Conservation (phyloP, 1,140 invertebrate species). For the Piezodorus guildinii region DNA sequence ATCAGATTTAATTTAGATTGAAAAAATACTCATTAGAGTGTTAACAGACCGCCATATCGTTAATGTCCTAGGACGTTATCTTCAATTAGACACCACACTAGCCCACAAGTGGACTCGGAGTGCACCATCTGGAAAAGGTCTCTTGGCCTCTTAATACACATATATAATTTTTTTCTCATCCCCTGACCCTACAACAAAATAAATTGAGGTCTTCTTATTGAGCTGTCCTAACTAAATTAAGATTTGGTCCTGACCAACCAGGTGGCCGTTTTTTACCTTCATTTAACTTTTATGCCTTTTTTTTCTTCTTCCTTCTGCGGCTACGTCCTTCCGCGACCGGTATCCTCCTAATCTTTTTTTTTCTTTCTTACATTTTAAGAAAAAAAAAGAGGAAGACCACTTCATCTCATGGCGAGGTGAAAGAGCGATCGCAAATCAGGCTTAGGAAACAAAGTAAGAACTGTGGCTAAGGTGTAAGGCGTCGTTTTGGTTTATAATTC, state of each 20-base stretch:
- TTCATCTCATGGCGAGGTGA: too few relatives aligned
- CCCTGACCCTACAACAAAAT: not conserved
- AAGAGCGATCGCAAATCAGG: constrained; percentile 1
- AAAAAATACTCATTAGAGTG: too few relatives aligned
- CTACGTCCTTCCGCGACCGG: not conserved
- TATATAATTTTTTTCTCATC: not conserved
- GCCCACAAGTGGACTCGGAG: too few relatives aligned
- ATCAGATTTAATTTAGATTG: too few relatives aligned
- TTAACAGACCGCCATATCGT: too few relatives aligned
- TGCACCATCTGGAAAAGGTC: too few relatives aligned
- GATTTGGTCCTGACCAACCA: not conserved
- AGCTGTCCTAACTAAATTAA: not conserved
- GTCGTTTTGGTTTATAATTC: not conserved
- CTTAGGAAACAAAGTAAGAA: not conserved
- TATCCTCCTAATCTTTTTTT: not conserved
- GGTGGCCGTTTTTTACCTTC: not conserved
- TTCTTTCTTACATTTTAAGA: too few relatives aligned
- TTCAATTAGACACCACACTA: too few relatives aligned
- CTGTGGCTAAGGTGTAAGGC: not conserved
- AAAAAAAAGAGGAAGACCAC: not conserved
- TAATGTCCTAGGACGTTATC: too few relatives aligned
- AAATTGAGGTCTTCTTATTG: constrained; percentile 1
- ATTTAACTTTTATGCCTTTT: not conserved
- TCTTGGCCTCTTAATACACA: too few relatives aligned
- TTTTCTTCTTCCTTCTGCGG: not conserved